These are phyloP conservation scores for Caenorhabditis remanei DNA, from an alignment of 1,140 invertebrate species.

Conservation along the genomic window DNA sequence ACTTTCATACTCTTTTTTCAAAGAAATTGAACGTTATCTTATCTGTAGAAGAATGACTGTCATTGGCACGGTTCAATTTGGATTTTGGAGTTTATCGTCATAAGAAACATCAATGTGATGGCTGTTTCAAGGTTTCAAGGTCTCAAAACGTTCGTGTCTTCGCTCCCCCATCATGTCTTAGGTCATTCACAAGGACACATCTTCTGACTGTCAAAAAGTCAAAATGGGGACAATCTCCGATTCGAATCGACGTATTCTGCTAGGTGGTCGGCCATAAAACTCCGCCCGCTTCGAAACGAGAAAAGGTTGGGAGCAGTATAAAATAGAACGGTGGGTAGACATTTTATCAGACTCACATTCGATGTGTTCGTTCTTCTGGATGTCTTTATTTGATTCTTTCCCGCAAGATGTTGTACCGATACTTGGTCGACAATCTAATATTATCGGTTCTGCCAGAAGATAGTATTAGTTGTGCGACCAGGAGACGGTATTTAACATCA, in stretches of 20 bases:
- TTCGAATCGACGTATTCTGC: background rate
- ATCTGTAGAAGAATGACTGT: no score
- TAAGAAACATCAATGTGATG: conserved; percentile 3
- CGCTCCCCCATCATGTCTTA: background rate
- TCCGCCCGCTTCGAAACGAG: background rate
- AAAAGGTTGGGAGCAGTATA: background rate
- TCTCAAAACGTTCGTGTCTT: conserved; percentile 25
- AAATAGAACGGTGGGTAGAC: background rate
- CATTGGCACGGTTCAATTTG: no score
- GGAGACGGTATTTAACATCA: conserved; percentile 3
- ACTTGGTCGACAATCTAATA: conserved; percentile 40
- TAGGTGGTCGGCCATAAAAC: background rate
- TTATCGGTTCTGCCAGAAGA: background rate
- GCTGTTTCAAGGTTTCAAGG: conserved; percentile 25
- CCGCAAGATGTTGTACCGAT: background rate
- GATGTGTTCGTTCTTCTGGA: background rate
- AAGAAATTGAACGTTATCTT: no score
- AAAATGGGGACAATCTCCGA: conserved; percentile 17
- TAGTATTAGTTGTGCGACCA: conserved; percentile 55
- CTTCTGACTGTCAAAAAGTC: conserved; percentile 24
- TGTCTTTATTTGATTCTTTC: background rate
- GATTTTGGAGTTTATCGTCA: background rate
- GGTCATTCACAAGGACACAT: conserved; percentile 42
- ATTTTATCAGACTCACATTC: background rate
- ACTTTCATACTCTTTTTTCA: no score